phyloP scores from a whole-genome alignment of 2,797 vertebrate species.

The Mareca strepera region DNA sequence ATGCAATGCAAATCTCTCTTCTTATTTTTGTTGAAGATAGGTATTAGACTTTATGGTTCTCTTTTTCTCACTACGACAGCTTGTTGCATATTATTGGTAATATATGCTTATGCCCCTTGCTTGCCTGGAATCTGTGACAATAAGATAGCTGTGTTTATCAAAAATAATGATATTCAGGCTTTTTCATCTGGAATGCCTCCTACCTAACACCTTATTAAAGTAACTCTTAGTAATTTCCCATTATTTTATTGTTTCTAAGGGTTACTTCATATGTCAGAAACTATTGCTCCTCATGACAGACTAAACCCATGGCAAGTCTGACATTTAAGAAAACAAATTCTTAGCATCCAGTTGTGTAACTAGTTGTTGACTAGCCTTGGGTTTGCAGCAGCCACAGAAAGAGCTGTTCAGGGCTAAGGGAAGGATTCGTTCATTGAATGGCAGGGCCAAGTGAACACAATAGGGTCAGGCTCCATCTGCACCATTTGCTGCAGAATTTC shows the following conservation, averaged over 20 bases:
- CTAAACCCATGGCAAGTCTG: not conserved
- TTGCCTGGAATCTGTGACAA: not conserved
- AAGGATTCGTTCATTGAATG: slow-evolving; percentile 2
- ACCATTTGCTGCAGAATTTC: slow-evolving; percentile 49
- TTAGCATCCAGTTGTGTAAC: not conserved
- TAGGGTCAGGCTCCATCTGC: slow-evolving; percentile 63
- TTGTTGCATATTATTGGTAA: not conserved
- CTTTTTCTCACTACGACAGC: not conserved
- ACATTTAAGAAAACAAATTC: not conserved
- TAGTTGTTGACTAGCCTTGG: not conserved
- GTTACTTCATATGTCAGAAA: not conserved
- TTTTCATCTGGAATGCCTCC: not conserved
- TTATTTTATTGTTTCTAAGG: not conserved
- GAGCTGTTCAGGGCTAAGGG: not conserved
- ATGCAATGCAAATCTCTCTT: slow-evolving; percentile 35
- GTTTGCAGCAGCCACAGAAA: not conserved
- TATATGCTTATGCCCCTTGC: not conserved
- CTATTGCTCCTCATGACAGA: not conserved
- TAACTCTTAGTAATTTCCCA: not conserved
- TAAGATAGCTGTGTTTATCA: not conserved
- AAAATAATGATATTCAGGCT: not conserved
- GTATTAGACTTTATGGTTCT: not conserved
- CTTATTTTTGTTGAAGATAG: slow-evolving; percentile 29
- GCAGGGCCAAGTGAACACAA: slow-evolving; percentile 40
- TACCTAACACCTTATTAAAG: not conserved